Conservation (phyloP, 2,888 invertebrate genomes). For the Heteromyza rotundicornis region DNA sequence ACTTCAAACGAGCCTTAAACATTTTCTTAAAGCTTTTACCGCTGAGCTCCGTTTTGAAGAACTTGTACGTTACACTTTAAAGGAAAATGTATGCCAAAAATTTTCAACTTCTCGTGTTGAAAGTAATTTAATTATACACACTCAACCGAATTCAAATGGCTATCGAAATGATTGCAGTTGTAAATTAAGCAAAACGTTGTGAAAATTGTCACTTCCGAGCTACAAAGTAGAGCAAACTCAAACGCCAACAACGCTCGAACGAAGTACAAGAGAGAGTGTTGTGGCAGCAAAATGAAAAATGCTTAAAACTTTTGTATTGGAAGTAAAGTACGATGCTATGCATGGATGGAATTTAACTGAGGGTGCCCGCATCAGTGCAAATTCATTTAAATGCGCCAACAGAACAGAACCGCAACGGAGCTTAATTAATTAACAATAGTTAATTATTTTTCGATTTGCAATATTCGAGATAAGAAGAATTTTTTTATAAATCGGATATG, state of each 20-base stretch:
- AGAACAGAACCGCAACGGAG: not conserved
- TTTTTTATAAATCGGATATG: not conserved
- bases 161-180: too few relatives aligned
- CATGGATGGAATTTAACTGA: conserved; percentile 34
- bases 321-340: not conserved
- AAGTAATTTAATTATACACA: not conserved
- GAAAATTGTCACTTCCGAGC: too few relatives aligned
- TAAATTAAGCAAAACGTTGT: too few relatives aligned
- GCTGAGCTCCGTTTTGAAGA: conserved; percentile 50
- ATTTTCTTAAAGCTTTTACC: conserved; percentile 54
- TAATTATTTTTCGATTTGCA: not conserved
- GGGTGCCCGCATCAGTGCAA: conserved; percentile 29
- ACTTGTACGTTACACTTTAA: too few relatives aligned
- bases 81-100: too few relatives aligned
- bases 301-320: not conserved
- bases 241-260: too few relatives aligned
- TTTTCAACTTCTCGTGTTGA: too few relatives aligned
- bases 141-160: too few relatives aligned
- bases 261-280: too few relatives aligned
- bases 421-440: conserved; percentile 11
- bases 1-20: conserved; percentile 57
- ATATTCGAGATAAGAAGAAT: not conserved
- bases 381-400: conserved; percentile 43
- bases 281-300: not conserved
- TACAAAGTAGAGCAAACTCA: too few relatives aligned